Base-by-base conservation (phyloP, 1,140 invertebrate genomes). In the Globodera rostochiensis region DNA sequence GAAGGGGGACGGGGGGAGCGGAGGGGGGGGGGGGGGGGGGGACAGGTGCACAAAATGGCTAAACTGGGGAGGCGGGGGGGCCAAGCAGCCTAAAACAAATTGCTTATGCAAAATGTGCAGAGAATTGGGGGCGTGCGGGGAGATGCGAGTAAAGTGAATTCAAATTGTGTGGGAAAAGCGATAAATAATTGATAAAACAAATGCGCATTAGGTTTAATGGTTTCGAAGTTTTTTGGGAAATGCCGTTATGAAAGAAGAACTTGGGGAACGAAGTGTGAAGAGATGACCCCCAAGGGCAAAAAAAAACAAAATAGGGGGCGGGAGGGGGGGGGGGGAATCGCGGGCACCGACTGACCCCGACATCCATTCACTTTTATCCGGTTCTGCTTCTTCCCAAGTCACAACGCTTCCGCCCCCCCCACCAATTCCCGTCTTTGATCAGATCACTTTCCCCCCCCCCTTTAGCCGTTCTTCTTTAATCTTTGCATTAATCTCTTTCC, bases 241-340 rank as follows among this genome's bases (percentile, higher is more conserved):
- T 36, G 25, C 25, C 25, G 25, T 36, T 36, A 36, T 36, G 25
- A 36, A 36, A 36, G 25, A 36, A 36, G 0, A 36, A 36, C 0
- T 36, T 36, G 25, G 25, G 0, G 25, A 36, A 36, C 25, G 25
- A 36, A 36, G 25, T 36, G 25, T 36, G 25, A 74, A 36, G 46
- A 74, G 45, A 53, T 74, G 73, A 7, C 50, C 25, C 25, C 25
- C 46, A 64, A 80, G 78, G 49, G 49, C n/a, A 73, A 73, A 73
- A n/a, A 73, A 73, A 15, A 73, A 73, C 6, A 15, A 47, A 8
- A 25, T 6, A 25, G 19, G 71, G 7, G 71, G 71, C n/a, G 73
- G 73, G 25, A 1, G 57, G 57, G 13, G 57, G 57, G 57, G 57
- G 9, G 11, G 57, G 57, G 3, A 50, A 50, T 11, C 50, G 3